A percentile compares a stretch with the other conserved stretches of the same genome.
Conservation (phyloP, 2,113 vertebrate genomes). For the Meles meles region DNA sequence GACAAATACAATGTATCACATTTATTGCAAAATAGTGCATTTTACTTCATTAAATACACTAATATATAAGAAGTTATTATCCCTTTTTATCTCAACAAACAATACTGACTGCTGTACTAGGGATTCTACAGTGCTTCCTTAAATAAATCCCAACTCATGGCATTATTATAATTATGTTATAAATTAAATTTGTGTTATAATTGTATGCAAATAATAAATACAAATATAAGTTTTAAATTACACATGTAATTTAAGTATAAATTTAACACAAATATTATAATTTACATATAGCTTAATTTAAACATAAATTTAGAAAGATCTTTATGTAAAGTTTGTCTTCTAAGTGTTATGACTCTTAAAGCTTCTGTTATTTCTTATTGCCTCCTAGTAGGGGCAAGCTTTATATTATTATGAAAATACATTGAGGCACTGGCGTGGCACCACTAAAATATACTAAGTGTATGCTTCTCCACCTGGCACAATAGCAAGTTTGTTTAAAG, state of each 20-base stretch:
- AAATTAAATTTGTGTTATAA: background rate
- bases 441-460: background rate
- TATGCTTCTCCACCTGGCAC: background rate
- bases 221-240: background rate
- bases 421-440: background rate
- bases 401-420: background rate
- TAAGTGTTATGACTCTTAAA: background rate
- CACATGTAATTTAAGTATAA: background rate
- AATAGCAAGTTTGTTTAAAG: background rate
- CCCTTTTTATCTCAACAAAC: background rate
- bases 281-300: background rate
- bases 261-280: background rate
- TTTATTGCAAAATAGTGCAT: background rate
- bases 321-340: background rate
- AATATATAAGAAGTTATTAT: background rate
- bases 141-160: background rate
- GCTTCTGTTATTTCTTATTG: background rate
- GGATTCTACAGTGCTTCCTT: background rate
- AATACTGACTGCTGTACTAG: background rate
- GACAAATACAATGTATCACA: background rate
- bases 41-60: background rate
- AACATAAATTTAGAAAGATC: background rate
- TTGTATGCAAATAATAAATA: background rate
- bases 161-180: background rate
- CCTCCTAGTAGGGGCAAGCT: background rate